Evolutionary conservation across 2,888 invertebrate species (phyloP).

Genomic region (Tenthredo mesomela): DNA sequence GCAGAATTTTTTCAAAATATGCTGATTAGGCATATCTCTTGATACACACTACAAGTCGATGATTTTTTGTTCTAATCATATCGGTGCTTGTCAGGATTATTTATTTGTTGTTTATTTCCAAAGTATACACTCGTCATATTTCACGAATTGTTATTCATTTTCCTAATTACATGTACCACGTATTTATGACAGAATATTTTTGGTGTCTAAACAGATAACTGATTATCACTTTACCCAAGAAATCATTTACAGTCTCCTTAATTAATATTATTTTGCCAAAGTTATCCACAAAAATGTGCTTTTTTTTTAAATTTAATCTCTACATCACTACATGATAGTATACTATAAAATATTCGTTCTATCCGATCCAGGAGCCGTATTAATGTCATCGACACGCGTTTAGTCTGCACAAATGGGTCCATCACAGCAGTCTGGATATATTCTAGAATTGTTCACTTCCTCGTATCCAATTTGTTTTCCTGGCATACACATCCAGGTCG

Average conservation of each 20-base stretch:
- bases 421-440: slow-evolving; percentile 59
- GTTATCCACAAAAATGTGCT: not conserved
- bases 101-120: not conserved
- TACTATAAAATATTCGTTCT: not conserved
- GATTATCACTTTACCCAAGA: not conserved
- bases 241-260: not conserved
- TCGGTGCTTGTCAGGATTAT: not conserved
- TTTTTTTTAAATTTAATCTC: too few relatives aligned
- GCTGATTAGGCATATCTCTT: not conserved
- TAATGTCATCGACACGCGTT: not conserved
- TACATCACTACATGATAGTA: too few relatives aligned
- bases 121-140: not conserved
- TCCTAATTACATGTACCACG: not conserved
- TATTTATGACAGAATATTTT: not conserved
- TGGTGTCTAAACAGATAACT: not conserved
- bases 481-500: slow-evolving; percentile 36
- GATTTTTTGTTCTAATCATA: not conserved
- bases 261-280: not conserved
- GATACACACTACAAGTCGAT: not conserved
- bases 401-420: slow-evolving; percentile 53
- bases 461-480: slow-evolving; percentile 53
- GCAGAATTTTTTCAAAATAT: not conserved
- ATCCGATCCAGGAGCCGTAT: too few relatives aligned
- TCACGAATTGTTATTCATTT: not conserved
- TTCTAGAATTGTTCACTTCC: slow-evolving; percentile 54